Evolutionary conservation across 2,888 invertebrate species (phyloP), one percentile per base, ranked within the genome.

Genomic region (Ophion costatus): DNA sequence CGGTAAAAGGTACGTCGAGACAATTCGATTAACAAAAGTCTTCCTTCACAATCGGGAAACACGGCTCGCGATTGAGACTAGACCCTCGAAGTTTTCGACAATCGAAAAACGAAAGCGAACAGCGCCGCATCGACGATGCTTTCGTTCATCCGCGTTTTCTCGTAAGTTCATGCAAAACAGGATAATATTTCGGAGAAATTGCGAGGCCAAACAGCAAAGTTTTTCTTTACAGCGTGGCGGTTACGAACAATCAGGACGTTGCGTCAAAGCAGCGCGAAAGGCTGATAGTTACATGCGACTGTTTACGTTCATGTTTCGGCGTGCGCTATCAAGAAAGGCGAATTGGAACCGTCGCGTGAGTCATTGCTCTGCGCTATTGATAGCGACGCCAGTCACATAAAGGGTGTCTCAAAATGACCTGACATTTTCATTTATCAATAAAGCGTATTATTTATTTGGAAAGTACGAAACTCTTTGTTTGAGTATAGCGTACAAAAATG

Each of bases 11-110:
- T 99, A 99, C 94, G 98, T 99, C 76, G 98, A 98, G 89, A 96
- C 97, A 29, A 97, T 99, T 74, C 98, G 94, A 96, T 98, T 86
- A 98, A 98, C 94, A 98, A 98, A 94, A 98, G 97, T 97, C 92
- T 97, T 96, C 92, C 94, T 98, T 73, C 96, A 97, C 84, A 97
- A 97, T 93, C 96, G 97, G 86, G 97, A 98, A 92, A 95, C 98
- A 75, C 95, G 94, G 73, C 95, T 97, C 93, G 98, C 98, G 0
- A 96, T 98, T 75, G 97, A 97, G 87, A 24, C 24, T n/a, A n/a
- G n/a, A 97, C 97, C 0, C 94, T 98, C 77, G 97, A 97, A 92
- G 96, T 96, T 85, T 98, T 98, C 92, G 98, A 98, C 92, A 97
- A 97, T 92, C 97, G 97, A 89, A 97, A 97, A 77, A 96, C 96